A percentile compares a stretch with the other conserved stretches of the same genome.
Conservation (phyloP, 2,888 invertebrate genomes). For the Dryadula phaetusa region DNA sequence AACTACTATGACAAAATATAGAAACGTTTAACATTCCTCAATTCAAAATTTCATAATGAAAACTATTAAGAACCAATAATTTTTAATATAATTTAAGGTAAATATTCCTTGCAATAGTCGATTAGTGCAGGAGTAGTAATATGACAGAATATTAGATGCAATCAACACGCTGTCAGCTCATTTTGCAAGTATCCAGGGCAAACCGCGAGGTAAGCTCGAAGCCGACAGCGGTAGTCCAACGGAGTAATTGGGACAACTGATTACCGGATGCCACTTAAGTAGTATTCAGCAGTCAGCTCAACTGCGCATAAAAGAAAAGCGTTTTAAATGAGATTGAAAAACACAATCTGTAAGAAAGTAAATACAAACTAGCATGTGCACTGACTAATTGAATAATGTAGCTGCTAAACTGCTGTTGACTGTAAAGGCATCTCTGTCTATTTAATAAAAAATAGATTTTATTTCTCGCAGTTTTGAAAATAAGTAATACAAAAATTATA, state of each 20-base stretch:
- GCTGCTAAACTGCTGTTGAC: too few species aligned
- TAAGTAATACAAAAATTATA: too few species aligned
- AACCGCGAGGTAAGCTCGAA: constrained; percentile 11
- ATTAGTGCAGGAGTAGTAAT: not conserved
- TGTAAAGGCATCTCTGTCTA: too few species aligned
- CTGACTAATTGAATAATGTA: too few species aligned
- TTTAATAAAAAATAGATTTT: too few species aligned
- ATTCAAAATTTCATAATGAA: too few species aligned
- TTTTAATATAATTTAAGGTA: not conserved
- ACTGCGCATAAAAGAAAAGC: not conserved
- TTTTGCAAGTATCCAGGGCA: constrained; percentile 9
- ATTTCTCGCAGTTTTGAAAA: too few species aligned
- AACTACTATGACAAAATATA: too few species aligned
- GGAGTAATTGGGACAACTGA: constrained; percentile 9
- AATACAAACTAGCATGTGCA: too few species aligned
- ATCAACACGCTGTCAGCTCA: not conserved
- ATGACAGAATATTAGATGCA: not conserved
- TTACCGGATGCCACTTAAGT: constrained; percentile 2
- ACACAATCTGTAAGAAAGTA: not conserved
- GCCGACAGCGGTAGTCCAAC: not conserved
- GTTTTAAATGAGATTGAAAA: not conserved
- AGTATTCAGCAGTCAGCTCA: not conserved
- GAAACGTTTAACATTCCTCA: too few species aligned
- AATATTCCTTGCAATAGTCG: not conserved
- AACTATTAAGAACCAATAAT: too few species aligned